These are phyloP conservation scores for Venturia canescens DNA, from an alignment of 1,140 invertebrate genomes.

Conservation along the genomic window DNA sequence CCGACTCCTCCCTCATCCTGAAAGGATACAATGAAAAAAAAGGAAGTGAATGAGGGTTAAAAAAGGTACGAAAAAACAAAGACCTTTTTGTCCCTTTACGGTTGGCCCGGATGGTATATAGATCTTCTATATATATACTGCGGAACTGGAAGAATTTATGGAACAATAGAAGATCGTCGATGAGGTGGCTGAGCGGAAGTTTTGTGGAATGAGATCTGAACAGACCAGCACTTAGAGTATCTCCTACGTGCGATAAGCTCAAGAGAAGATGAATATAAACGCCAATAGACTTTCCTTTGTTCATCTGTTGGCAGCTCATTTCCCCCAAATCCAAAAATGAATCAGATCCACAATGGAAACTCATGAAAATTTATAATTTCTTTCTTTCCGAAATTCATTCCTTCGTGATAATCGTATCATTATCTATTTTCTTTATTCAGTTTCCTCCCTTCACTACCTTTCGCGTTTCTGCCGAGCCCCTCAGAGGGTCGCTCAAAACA, in stretches of 20 bases:
- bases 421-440: too few species aligned
- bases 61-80: not conserved
- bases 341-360: too few species aligned
- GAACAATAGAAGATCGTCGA: constrained; percentile 61
- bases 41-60: constrained; percentile 11
- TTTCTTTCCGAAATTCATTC: too few species aligned
- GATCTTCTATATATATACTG: not conserved
- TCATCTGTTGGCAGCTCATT: too few species aligned
- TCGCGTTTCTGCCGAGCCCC: too few species aligned
- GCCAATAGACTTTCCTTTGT: too few species aligned
- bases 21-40: constrained; percentile 37
- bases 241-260: too few species aligned
- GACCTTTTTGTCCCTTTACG: constrained; percentile 1
- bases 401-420: too few species aligned
- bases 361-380: too few species aligned
- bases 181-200: constrained; percentile 55
- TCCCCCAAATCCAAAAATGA: too few species aligned
- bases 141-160: constrained; percentile 52
- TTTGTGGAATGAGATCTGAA: not conserved
- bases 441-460: too few species aligned
- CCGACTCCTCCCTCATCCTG: not conserved
- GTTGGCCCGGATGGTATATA: not conserved
- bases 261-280: not conserved
- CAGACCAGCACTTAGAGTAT: not conserved
- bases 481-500: too few species aligned